phyloP scores from a whole-genome alignment of 2,888 invertebrate genomes.

The Neuroscelio doddi region DNA sequence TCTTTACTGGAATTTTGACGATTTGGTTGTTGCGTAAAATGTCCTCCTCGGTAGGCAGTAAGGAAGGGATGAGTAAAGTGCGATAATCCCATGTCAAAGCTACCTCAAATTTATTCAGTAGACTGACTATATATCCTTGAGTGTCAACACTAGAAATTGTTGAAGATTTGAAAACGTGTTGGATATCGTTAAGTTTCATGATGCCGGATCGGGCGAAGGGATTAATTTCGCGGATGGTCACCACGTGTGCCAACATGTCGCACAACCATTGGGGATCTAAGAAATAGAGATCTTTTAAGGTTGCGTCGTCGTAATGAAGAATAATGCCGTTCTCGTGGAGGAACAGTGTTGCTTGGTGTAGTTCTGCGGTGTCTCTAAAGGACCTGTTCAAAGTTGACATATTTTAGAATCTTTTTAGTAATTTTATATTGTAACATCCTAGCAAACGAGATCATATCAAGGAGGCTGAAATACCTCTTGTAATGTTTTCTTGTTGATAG shows the following conservation, averaged over 20 bases:
- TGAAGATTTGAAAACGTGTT: slow-evolving; percentile 93
- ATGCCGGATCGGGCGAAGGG: slow-evolving; percentile 93
- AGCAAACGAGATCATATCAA: too few relatives aligned
- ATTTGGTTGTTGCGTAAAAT: slow-evolving; percentile 69
- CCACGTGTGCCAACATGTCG: slow-evolving; percentile 97
- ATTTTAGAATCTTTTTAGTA: background rate
- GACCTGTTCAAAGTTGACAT: slow-evolving; percentile 74
- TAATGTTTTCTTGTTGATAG: too few relatives aligned
- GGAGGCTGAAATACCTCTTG: too few relatives aligned
- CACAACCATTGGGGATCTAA: slow-evolving; percentile 99
- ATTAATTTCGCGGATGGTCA: slow-evolving; percentile 97
- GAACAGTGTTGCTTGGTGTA: slow-evolving; percentile 96
- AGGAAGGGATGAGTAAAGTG: slow-evolving; percentile 91
- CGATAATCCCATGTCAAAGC: slow-evolving; percentile 96
- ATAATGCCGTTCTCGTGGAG: slow-evolving; percentile 98
- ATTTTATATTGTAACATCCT: too few relatives aligned
- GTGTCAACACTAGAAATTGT: slow-evolving; percentile 81
- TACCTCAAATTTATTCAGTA: slow-evolving; percentile 97
- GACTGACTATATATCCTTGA: slow-evolving; percentile 88
- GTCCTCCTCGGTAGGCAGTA: slow-evolving; percentile 86
- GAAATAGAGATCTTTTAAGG: slow-evolving; percentile 95
- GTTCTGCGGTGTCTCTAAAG: slow-evolving; percentile 91
- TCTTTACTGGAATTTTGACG: slow-evolving; percentile 77
- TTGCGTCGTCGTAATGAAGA: slow-evolving; percentile 95
- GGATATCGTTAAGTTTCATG: slow-evolving; percentile 94